Base-by-base conservation (phyloP, 2,113 vertebrate genomes). In the Leptocoma aspasia region DNA sequence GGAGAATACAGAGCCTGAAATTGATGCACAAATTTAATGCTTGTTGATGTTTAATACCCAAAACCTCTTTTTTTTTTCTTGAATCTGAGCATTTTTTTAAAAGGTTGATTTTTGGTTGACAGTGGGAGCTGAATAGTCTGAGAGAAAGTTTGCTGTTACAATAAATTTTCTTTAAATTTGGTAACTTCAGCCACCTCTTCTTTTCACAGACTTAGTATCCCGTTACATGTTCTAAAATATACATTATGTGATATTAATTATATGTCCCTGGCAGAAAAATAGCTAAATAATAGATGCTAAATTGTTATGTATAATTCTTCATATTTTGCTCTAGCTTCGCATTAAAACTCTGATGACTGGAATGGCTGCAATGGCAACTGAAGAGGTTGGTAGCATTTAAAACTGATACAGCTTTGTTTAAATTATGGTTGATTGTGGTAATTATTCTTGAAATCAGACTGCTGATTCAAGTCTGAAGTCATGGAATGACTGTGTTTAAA, bases 341-440 rank as follows among this genome's bases (percentile, higher is more conserved):
- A 99, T 99, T 90, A 98, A 98, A 97, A 98, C 98, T 7, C 89
- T 99, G 95, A 99, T 99, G 99, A 99, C 98, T 93, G 98, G 97
- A 95, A 99, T 99, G 99, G 98, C 99, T 35, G 98, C 97, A 39
- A 99, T 99, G 99, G 98, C 97, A 41, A 98, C 95, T n/a, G 99
- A 99, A 78, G 99, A 99, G 98, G 99, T 99, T 94, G 95, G 86
- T 49, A 82, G 15, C n/a, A 37, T 42, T 85, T 49, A 52, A 89
- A 88, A 49, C 21, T 64, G 28, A 35, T 68, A 31, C 8, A 57
- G 14, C 27, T 93, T 77, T 69, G 12, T 64, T 89, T 63, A 82
- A 72, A 47, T 73, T 63, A 24, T 56, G 13, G 7, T 80, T 79
- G 31, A 44, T 53, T 69, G 30, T 76, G n/a, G 23, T 52, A 69